Evolutionary conservation across 2,888 invertebrate genomes (phyloP).

Genomic region (Gibbula magus): DNA sequence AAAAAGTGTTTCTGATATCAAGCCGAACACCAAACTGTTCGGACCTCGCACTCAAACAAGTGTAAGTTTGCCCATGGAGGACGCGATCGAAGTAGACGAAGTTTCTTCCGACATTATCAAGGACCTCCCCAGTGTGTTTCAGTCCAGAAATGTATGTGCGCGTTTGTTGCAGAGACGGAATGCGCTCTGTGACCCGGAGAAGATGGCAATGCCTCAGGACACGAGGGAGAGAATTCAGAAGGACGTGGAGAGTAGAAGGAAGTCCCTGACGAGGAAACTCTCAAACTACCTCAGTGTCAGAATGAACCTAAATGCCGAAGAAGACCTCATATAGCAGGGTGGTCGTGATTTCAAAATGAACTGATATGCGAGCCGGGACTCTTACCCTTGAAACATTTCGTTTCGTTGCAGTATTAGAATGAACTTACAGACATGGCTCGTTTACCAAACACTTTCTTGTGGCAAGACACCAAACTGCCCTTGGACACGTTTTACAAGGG

Average conservation of each 20-base stretch:
- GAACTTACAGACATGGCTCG: no score
- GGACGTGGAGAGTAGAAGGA: constrained; percentile 47
- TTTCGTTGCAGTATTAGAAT: no score
- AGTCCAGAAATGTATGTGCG: not conserved
- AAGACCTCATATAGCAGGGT: constrained; percentile 47
- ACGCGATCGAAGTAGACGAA: not conserved
- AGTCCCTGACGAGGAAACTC: constrained; percentile 44
- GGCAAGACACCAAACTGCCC: no score
- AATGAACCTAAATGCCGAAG: constrained; percentile 49
- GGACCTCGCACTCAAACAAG: not conserved
- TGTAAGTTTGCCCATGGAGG: not conserved
- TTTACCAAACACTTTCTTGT: no score
- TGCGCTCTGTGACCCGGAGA: constrained; percentile 54
- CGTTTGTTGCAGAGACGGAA: constrained; percentile 38
- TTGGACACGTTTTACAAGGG: no score
- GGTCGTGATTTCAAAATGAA: not conserved
- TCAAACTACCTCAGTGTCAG: constrained; percentile 48
- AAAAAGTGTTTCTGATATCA: not conserved
- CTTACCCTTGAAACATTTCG: no score
- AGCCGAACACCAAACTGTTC: no score
- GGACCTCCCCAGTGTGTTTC: not conserved
- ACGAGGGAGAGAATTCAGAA: constrained; percentile 50
- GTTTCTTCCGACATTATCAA: not conserved
- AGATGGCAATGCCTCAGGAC: constrained; percentile 56
- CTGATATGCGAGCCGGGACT: not conserved